Evolutionary conservation across 2,888 invertebrate species (phyloP).

Genomic region (Melikaiella ostensackeni): DNA sequence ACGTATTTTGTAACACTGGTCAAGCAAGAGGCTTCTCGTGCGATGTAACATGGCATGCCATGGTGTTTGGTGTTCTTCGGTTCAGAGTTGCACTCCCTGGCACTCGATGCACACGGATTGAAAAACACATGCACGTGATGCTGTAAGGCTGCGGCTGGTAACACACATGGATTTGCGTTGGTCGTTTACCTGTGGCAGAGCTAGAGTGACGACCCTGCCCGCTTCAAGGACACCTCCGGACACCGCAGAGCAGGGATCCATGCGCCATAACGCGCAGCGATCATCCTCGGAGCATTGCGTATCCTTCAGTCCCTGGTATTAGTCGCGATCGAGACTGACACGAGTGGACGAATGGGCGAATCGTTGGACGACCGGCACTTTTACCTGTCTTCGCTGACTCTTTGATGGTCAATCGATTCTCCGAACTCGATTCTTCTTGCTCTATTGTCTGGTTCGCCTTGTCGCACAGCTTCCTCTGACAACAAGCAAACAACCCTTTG

Average conservation of each 20-base stretch:
- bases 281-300: slow-evolving; percentile 61
- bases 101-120: slow-evolving; percentile 14
- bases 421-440: slow-evolving; percentile 14
- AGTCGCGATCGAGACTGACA: slow-evolving; percentile 25
- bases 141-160: slow-evolving; percentile 61
- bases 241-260: slow-evolving; percentile 66
- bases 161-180: slow-evolving; percentile 70
- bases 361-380: neutral
- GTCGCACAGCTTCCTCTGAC: slow-evolving; percentile 9
- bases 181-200: slow-evolving; percentile 75
- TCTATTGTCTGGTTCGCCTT: slow-evolving; percentile 13
- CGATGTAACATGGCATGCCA: slow-evolving; percentile 18
- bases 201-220: slow-evolving; percentile 77
- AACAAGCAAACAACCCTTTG: slow-evolving; percentile 9
- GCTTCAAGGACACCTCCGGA: slow-evolving; percentile 75
- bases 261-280: slow-evolving; percentile 51
- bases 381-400: neutral
- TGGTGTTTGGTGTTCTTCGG: slow-evolving; percentile 22
- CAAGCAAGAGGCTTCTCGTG: slow-evolving; percentile 49
- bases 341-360: slow-evolving; percentile 13
- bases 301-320: slow-evolving; percentile 24
- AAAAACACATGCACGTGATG: slow-evolving; percentile 56
- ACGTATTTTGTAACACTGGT: slow-evolving; percentile 62
- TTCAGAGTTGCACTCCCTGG: slow-evolving; percentile 6
- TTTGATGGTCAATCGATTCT: slow-evolving; percentile 15